Percentiles rank a stretch among this genome's conserved stretches.
phyloP scores from a whole-genome alignment of 1,140 invertebrate species.

The Drosophila chauvacae region DNA sequence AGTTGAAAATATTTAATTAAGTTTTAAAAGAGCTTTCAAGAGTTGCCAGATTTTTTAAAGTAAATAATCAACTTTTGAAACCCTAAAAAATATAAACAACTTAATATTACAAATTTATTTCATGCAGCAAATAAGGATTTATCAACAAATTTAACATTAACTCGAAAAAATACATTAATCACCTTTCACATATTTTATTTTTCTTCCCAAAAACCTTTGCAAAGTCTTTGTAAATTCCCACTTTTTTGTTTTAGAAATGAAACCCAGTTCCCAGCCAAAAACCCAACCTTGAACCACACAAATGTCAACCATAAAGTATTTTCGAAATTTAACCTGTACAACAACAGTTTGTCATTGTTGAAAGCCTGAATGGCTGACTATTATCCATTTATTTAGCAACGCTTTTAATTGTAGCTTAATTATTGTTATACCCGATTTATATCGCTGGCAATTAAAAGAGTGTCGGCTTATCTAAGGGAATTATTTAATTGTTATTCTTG shows the following conservation, averaged over 20 bases:
- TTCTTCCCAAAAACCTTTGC: not conserved
- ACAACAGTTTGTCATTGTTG: slow-evolving; percentile 3
- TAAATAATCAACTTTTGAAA: not conserved
- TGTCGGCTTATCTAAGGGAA: slow-evolving; percentile 20
- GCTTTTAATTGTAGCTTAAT: slow-evolving; percentile 60
- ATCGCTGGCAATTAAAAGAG: slow-evolving; percentile 15
- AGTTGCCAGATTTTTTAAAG: slow-evolving; percentile 39
- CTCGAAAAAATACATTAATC: not conserved
- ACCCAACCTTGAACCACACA: slow-evolving; percentile 10
- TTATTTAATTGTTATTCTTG: slow-evolving; percentile 10
- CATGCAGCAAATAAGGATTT: not conserved
- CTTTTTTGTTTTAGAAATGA: not conserved
- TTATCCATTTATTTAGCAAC: slow-evolving; percentile 47
- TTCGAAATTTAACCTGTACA: slow-evolving; percentile 1
- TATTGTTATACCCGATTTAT: slow-evolving; percentile 47
- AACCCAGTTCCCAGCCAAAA: slow-evolving; percentile 7
- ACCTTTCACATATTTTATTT: not conserved
- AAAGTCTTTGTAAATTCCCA: not conserved
- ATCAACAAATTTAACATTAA: not conserved
- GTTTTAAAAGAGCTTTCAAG: slow-evolving; percentile 1
- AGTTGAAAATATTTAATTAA: not conserved
- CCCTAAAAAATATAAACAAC: not conserved
- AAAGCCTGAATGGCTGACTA: slow-evolving; percentile 3
- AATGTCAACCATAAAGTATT: slow-evolving; percentile 17
- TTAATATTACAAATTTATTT: not conserved